Evolutionary conservation across 2,888 invertebrate species (phyloP).

Genomic region (Corbicula japonica): DNA sequence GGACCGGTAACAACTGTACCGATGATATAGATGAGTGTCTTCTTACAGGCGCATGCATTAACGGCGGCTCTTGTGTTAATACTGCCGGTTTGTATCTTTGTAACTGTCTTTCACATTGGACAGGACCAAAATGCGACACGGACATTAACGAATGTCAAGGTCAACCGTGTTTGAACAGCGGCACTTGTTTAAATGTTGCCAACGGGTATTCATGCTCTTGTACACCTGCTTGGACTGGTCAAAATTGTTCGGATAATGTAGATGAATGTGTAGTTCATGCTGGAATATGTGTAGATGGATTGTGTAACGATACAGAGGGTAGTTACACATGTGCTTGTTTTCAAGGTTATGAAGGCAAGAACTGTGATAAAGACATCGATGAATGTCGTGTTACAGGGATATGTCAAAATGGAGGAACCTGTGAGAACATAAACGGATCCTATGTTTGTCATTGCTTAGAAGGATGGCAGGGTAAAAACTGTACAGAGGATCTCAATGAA

Average conservation of each 20-base stretch:
- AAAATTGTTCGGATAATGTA: constrained; percentile 47
- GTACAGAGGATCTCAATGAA: constrained; percentile 47
- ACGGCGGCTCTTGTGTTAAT: constrained; percentile 46
- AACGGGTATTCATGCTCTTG: constrained; percentile 41
- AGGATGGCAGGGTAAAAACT: constrained; percentile 51
- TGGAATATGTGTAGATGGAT: constrained; percentile 13
- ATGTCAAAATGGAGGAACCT: constrained; percentile 40
- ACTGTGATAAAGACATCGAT: constrained; percentile 49
- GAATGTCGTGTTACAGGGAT: constrained; percentile 21
- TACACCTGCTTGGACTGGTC: constrained; percentile 50
- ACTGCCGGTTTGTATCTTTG: constrained; percentile 41
- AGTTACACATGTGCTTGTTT: constrained; percentile 43
- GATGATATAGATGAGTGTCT: constrained; percentile 53
- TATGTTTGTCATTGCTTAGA: constrained; percentile 54
- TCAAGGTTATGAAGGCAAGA: constrained; percentile 39
- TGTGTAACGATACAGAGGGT: constrained; percentile 42
- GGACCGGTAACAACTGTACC: constrained; percentile 51
- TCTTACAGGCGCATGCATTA: constrained; percentile 8
- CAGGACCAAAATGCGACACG: constrained; percentile 35
- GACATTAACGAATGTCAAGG: constrained; percentile 30
- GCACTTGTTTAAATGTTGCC: constrained; percentile 22
- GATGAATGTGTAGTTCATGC: constrained; percentile 38
- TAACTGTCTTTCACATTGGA: constrained; percentile 21
- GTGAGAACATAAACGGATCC: constrained; percentile 40
- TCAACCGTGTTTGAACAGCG: neutral